phyloP scores from a whole-genome alignment of 2,888 invertebrate genomes.

The Gnatocerus cornutus region DNA sequence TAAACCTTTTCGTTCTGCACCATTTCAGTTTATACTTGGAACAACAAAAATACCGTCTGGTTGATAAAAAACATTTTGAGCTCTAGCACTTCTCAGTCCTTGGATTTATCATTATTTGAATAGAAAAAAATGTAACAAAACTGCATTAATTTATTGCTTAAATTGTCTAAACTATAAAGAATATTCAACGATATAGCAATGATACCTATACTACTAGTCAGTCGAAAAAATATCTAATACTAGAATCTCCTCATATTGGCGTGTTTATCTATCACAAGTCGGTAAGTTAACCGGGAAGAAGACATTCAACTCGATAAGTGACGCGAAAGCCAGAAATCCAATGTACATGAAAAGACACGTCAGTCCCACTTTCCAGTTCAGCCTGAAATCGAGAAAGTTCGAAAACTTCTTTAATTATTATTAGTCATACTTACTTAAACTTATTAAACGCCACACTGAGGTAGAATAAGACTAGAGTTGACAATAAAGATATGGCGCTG shows the following conservation, averaged over 20 bases:
- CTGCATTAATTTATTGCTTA: neutral
- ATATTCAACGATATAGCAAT: neutral
- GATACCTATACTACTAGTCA: slow-evolving; percentile 27
- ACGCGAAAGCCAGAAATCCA: slow-evolving; percentile 79
- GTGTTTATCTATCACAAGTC: slow-evolving; percentile 75
- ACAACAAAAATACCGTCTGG: no score
- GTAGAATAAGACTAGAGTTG: slow-evolving; percentile 82
- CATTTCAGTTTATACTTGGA: no score
- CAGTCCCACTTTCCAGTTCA: slow-evolving; percentile 82
- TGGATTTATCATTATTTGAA: no score
- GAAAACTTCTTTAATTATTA: slow-evolving; percentile 3
- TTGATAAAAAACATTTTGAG: no score
- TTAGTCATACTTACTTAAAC: slow-evolving; percentile 71
- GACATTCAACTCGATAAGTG: slow-evolving; percentile 84
- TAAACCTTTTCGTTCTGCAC: no score
- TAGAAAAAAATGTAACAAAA: no score
- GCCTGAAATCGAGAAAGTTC: slow-evolving; percentile 61
- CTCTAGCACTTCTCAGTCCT: no score
- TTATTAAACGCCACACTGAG: slow-evolving; percentile 78
- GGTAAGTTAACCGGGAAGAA: slow-evolving; percentile 85
- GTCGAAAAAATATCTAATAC: slow-evolving; percentile 27
- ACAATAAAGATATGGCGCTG: slow-evolving; percentile 82
- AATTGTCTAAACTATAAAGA: neutral
- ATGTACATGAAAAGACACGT: slow-evolving; percentile 80
- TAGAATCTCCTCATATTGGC: neutral